Conservation (phyloP, 2,888 invertebrate species). For the Brenthis hecate region DNA sequence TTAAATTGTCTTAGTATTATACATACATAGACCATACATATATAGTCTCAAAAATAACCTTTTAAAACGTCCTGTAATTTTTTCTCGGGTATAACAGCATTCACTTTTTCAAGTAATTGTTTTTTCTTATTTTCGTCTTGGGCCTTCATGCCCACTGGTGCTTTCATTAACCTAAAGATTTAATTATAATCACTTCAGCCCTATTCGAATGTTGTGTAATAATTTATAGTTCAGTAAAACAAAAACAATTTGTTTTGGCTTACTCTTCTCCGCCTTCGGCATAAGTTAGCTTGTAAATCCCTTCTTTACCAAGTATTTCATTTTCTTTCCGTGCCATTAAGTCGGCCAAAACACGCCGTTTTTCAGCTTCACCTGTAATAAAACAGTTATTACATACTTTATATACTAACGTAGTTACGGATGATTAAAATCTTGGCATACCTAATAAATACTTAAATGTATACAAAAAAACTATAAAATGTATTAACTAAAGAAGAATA, state of each 20-base stretch:
- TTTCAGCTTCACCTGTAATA: constrained; percentile 51
- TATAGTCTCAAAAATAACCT: constrained; percentile 40
- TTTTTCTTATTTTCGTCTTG: constrained; percentile 47
- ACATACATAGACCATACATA: background rate
- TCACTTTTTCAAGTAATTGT: constrained; percentile 49
- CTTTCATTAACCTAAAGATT: constrained; percentile 50
- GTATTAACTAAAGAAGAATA: background rate
- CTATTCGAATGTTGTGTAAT: too few relatives aligned
- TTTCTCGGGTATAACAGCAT: constrained; percentile 54
- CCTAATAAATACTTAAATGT: too few relatives aligned
- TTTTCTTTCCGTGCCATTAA: constrained; percentile 57
- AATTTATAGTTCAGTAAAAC: background rate
- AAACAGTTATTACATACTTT: background rate
- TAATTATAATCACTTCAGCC: background rate
- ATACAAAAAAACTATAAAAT: too few relatives aligned
- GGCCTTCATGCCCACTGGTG: constrained; percentile 51
- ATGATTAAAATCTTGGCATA: too few relatives aligned
- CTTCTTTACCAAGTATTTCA: constrained; percentile 49
- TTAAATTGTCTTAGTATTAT: background rate
- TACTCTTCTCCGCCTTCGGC: constrained; percentile 59
- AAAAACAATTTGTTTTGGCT: constrained; percentile 40
- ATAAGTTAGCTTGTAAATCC: constrained; percentile 59
- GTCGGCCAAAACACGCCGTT: constrained; percentile 57
- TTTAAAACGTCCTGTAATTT: constrained; percentile 51
- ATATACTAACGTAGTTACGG: background rate